These are phyloP conservation scores for Helogale parvula DNA, from an alignment of 2,113 vertebrate genomes.

Conservation along the genomic window DNA sequence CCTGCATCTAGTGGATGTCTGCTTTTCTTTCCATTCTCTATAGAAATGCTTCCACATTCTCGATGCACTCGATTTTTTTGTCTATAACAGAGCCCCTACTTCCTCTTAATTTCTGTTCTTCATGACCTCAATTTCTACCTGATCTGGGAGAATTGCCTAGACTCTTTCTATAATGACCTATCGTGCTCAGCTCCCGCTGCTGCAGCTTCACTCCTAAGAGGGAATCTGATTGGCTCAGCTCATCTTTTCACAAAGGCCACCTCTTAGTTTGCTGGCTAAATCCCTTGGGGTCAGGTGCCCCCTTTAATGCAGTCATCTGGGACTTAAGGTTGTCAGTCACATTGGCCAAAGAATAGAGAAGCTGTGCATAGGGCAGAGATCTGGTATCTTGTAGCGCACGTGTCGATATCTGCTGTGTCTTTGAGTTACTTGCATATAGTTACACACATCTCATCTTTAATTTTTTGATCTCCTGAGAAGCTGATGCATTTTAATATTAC, in stretches of 20 bases:
- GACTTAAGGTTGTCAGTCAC: not conserved
- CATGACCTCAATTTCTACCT: not conserved
- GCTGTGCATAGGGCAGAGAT: no score
- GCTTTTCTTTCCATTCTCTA: not conserved
- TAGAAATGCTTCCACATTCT: not conserved
- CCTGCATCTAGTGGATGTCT: not conserved
- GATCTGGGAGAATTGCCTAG: not conserved
- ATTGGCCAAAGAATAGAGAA: not conserved
- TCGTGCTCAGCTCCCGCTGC: not conserved
- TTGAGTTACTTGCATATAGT: not conserved
- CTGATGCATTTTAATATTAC: not conserved
- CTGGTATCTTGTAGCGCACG: not conserved
- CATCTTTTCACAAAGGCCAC: not conserved
- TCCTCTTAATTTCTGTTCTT: not conserved
- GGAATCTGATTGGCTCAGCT: not conserved
- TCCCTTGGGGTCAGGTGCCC: not conserved
- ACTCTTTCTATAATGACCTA: not conserved
- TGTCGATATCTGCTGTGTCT: not conserved
- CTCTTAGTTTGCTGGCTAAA: not conserved
- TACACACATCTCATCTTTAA: not conserved
- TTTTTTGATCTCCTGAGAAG: not conserved
- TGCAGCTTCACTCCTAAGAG: not conserved
- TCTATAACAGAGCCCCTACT: not conserved
- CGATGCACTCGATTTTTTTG: not conserved
- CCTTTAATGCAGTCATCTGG: no score